phyloP scores from a whole-genome alignment of 2,113 vertebrate genomes.

The Callipepla squamata region DNA sequence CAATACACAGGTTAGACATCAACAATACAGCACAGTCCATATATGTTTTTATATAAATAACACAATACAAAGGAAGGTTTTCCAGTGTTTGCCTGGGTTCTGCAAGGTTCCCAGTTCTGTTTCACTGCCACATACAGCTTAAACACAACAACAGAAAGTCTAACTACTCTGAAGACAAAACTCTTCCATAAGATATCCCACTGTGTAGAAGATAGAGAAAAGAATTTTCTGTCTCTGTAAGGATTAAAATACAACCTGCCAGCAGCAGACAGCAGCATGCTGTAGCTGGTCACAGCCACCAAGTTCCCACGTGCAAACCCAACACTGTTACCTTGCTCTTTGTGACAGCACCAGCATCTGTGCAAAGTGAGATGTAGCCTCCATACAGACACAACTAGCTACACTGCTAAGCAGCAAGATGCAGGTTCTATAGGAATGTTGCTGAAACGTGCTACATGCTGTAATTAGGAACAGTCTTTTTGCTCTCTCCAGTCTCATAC shows the following conservation, averaged over 20 bases:
- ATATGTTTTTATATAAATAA: neutral
- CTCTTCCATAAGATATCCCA: neutral
- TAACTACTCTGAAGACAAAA: neutral
- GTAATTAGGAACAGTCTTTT: neutral
- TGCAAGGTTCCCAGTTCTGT: neutral
- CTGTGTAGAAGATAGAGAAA: neutral
- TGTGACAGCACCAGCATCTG: neutral
- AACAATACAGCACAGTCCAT: neutral
- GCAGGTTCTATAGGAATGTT: neutral
- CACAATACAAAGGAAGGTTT: neutral
- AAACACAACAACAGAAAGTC: neutral
- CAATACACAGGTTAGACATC: neutral
- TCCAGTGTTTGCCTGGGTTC: neutral
- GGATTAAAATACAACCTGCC: neutral
- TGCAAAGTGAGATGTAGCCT: neutral
- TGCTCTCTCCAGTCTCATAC: neutral
- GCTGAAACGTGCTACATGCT: neutral
- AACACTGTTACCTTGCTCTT: neutral
- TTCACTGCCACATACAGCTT: neutral
- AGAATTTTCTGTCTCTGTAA: neutral
- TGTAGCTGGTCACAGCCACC: neutral
- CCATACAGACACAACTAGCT: neutral
- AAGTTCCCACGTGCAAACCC: neutral
- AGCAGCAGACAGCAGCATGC: neutral
- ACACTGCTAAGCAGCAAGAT: neutral